Conservation (phyloP, 2,888 invertebrate species). For the Salpingus planirostris region DNA sequence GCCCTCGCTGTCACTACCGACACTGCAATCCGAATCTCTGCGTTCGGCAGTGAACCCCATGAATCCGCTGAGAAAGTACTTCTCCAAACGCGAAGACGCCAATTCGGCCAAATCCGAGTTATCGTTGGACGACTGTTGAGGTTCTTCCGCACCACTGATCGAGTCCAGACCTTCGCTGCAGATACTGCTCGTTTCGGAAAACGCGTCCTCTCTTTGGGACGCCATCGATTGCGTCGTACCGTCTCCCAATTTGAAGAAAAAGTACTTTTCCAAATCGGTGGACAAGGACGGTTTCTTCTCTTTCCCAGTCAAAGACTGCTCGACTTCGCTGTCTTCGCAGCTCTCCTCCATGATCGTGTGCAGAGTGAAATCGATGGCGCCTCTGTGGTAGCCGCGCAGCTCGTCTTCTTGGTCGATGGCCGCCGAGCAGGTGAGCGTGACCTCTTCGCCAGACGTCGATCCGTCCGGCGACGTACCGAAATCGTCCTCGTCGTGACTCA, state of each 20-base stretch:
- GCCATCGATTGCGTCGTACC: slow-evolving; percentile 49
- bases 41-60: slow-evolving; percentile 72
- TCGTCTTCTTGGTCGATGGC: slow-evolving; percentile 66
- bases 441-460: slow-evolving; percentile 61
- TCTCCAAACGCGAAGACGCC: slow-evolving; percentile 77
- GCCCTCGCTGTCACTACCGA: slow-evolving; percentile 85
- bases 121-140: slow-evolving; percentile 27
- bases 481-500: slow-evolving; percentile 66
- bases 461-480: slow-evolving; percentile 51
- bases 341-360: slow-evolving; percentile 93
- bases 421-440: slow-evolving; percentile 48
- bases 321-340: slow-evolving; percentile 86
- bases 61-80: slow-evolving; percentile 81
- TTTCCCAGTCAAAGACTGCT: slow-evolving; percentile 47
- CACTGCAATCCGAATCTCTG: slow-evolving; percentile 75
- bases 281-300: slow-evolving; percentile 60
- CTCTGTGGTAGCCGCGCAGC: slow-evolving; percentile 70
- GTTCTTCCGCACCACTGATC: slow-evolving; percentile 49
- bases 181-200: slow-evolving; percentile 78
- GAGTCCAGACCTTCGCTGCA: slow-evolving; percentile 78
- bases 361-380: slow-evolving; percentile 78
- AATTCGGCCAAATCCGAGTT: slow-evolving; percentile 58
- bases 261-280: slow-evolving; percentile 83
- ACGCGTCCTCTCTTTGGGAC: slow-evolving; percentile 52
- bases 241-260: slow-evolving; percentile 78